Conservation (phyloP, 2,797 vertebrate genomes). For the Lagodon rhomboides region DNA sequence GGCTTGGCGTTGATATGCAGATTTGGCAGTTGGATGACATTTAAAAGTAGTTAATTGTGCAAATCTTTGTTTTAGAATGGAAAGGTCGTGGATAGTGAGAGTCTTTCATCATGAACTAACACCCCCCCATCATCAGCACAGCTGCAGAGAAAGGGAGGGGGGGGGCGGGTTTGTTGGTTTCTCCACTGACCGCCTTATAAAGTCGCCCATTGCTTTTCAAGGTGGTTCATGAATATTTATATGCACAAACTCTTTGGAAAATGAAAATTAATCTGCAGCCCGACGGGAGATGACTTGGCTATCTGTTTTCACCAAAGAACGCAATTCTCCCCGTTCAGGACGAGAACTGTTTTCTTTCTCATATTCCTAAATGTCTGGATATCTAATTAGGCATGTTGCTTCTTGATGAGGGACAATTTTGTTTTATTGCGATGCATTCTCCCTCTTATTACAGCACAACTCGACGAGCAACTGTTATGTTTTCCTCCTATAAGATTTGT, state of each 20-base stretch:
- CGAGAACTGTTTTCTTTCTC: slow-evolving; percentile 57
- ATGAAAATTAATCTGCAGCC: slow-evolving; percentile 82
- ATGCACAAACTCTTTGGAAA: slow-evolving; percentile 83
- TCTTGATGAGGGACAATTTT: slow-evolving; percentile 62
- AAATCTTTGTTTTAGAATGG: slow-evolving; percentile 89
- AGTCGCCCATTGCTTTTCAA: slow-evolving; percentile 77
- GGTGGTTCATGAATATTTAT: slow-evolving; percentile 86
- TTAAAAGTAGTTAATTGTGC: slow-evolving; percentile 90
- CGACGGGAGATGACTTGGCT: slow-evolving; percentile 75
- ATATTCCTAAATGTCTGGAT: slow-evolving; percentile 65
- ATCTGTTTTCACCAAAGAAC: slow-evolving; percentile 70
- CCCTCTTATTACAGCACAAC: slow-evolving; percentile 55
- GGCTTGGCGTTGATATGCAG: slow-evolving; percentile 82
- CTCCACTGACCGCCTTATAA: slow-evolving; percentile 75
- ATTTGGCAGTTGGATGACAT: slow-evolving; percentile 86
- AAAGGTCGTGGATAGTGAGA: slow-evolving; percentile 85
- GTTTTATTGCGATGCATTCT: slow-evolving; percentile 55
- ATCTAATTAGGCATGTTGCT: slow-evolving; percentile 67
- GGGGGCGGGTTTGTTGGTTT: slow-evolving; percentile 62
- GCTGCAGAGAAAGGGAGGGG: slow-evolving; percentile 60
- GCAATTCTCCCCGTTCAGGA: slow-evolving; percentile 44
- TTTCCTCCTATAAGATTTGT: slow-evolving; percentile 31
- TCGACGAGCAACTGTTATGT: slow-evolving; percentile 33
- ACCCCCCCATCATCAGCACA: slow-evolving; percentile 58
- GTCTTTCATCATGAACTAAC: slow-evolving; percentile 80